Percentiles rank a stretch among this genome's conserved stretches.
These are phyloP conservation scores for Holocentrus rufus DNA, from an alignment of 2,797 vertebrate species.

Conservation along the genomic window DNA sequence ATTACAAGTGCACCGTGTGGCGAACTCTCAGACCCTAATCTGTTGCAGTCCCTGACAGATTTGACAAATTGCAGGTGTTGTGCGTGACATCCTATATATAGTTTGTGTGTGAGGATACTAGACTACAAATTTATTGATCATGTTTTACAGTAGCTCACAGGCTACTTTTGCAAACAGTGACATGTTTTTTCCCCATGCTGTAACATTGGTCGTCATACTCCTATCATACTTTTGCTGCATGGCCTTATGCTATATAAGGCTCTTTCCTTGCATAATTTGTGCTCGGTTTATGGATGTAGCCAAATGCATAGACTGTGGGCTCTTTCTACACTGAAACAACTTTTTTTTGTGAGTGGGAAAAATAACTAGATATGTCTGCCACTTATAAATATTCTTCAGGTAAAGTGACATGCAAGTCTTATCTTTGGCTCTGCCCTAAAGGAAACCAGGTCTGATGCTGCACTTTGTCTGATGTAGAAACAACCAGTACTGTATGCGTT, in stretches of 20 bases:
- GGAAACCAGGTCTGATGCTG: not conserved
- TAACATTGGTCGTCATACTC: too few species aligned
- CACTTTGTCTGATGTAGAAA: not conserved
- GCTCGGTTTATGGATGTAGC: not conserved
- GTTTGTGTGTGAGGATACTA: constrained; percentile 12
- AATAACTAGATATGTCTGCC: constrained; percentile 13
- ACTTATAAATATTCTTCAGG: not conserved
- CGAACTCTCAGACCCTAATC: constrained; percentile 13
- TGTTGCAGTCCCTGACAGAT: constrained; percentile 24
- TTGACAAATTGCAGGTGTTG: constrained; percentile 7
- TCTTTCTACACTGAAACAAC: not conserved
- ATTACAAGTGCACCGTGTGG: constrained; percentile 52
- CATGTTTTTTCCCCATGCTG: not conserved
- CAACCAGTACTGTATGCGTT: not conserved
- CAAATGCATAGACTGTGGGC: not conserved
- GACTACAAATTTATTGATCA: not conserved
- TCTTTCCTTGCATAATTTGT: constrained; percentile 7
- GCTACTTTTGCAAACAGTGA: not conserved
- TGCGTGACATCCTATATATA: not conserved
- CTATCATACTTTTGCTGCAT: not conserved
- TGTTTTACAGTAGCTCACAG: constrained; percentile 5
- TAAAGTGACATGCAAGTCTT: constrained; percentile 7
- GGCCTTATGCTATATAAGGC: not conserved
- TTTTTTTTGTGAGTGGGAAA: constrained; percentile 10
- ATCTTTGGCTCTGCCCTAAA: not conserved